Conservation (phyloP, 2,888 invertebrate genomes). For the Parnassius smintheus region DNA sequence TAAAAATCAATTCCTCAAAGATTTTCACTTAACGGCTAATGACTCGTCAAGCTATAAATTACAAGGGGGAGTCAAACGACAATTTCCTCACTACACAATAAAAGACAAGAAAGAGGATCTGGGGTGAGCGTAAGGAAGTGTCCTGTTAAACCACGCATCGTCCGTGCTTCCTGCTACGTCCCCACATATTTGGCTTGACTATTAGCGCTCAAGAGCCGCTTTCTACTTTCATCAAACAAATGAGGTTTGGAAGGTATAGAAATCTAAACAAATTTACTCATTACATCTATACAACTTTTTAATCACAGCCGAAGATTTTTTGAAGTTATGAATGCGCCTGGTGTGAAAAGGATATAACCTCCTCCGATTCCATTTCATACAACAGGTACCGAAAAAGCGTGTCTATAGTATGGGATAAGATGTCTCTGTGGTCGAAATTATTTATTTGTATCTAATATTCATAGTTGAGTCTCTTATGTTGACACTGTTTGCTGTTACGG, state of each 20-base stretch:
- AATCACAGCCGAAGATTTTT: too few species aligned
- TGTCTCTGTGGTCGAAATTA: too few species aligned
- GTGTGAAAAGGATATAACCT: too few species aligned
- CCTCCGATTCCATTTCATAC: too few species aligned
- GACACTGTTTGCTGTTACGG: too few species aligned
- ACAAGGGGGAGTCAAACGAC: slow-evolving; percentile 32
- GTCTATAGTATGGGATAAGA: too few species aligned
- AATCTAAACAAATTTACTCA: too few species aligned
- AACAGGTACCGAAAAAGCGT: too few species aligned
- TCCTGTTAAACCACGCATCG: slow-evolving; percentile 72
- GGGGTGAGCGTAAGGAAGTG: slow-evolving; percentile 65
- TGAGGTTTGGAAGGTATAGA: neutral
- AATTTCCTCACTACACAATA: slow-evolving; percentile 15
- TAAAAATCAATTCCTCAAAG: neutral
- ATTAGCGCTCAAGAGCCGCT: slow-evolving; percentile 8
- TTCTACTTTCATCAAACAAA: slow-evolving; percentile 15
- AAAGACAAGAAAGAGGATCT: slow-evolving; percentile 28
- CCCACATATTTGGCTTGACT: slow-evolving; percentile 37
- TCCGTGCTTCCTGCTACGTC: slow-evolving; percentile 68
- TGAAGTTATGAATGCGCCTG: too few species aligned
- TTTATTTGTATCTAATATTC: too few species aligned
- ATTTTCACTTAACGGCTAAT: slow-evolving; percentile 35
- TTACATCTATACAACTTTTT: too few species aligned
- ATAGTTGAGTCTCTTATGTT: too few species aligned
- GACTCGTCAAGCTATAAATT: slow-evolving; percentile 40